phyloP scores from a whole-genome alignment of 1,140 invertebrate genomes.

The Temnothorax longispinosus region DNA sequence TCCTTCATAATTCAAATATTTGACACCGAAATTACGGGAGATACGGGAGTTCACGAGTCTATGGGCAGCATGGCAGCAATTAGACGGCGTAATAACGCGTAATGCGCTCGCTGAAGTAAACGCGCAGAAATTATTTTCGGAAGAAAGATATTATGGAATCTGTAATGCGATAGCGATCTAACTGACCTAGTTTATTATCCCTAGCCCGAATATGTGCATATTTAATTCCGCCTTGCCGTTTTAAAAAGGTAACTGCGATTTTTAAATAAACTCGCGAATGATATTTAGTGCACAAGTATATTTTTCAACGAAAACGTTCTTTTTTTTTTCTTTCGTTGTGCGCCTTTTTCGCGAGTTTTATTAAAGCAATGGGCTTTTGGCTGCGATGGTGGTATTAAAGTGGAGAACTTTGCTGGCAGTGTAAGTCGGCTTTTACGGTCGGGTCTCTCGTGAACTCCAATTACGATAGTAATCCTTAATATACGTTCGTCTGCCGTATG shows the following conservation, averaged over 20 bases:
- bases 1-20: constrained; percentile 39
- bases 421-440: constrained; percentile 63
- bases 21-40: constrained; percentile 9
- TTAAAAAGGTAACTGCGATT: background rate
- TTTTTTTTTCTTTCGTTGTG: background rate
- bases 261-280: background rate
- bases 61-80: constrained; percentile 4
- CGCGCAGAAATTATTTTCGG: constrained; percentile 23
- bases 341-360: background rate
- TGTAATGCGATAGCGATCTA: background rate
- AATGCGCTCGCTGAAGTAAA: background rate
- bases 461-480: constrained; percentile 64
- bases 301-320: background rate
- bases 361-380: constrained; percentile 30
- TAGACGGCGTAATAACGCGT: constrained; percentile 3
- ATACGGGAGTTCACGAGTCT: background rate
- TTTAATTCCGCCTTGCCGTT: background rate
- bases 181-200: constrained; percentile 27
- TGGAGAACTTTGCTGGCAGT: constrained; percentile 7
- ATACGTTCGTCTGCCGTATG: constrained; percentile 39
- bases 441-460: constrained; percentile 51
- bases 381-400: constrained; percentile 45
- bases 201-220: background rate
- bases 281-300: background rate
- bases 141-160: constrained; percentile 3